Conservation (phyloP, 2,888 invertebrate species). For the Xestia c-nigrum region DNA sequence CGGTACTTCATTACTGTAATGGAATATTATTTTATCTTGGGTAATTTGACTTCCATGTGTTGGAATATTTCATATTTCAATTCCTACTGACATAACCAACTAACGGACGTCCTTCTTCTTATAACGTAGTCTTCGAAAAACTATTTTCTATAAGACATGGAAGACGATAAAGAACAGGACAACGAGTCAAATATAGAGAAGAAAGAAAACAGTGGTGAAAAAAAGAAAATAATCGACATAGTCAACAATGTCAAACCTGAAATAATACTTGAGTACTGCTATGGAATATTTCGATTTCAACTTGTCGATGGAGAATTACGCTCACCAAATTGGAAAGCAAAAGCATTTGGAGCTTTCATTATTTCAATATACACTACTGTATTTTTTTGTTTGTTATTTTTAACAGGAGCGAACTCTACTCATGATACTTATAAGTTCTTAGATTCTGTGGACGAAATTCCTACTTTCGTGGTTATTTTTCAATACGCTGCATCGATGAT, state of each 20-base stretch:
- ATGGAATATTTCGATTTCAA: conserved; percentile 50
- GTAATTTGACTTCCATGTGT: conserved; percentile 9
- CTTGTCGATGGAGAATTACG: conserved; percentile 39
- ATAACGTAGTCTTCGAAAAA: neutral
- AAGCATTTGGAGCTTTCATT: conserved; percentile 38
- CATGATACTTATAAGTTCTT: conserved; percentile 39
- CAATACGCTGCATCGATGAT: conserved; percentile 71
- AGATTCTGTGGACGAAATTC: conserved; percentile 67
- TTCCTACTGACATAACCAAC: neutral
- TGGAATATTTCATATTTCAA: conserved; percentile 9
- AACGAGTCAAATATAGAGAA: conserved; percentile 17
- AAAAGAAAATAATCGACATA: conserved; percentile 34
- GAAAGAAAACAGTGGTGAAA: conserved; percentile 13
- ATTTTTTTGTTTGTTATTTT: conserved; percentile 32
- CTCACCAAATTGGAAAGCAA: conserved; percentile 43
- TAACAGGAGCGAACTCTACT: neutral
- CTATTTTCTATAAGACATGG: conserved; percentile 18
- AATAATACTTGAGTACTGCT: conserved; percentile 43
- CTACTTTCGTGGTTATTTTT: conserved; percentile 68
- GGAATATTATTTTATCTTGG: conserved; percentile 24
- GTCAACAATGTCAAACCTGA: conserved; percentile 41
- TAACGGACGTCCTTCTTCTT: conserved; percentile 26
- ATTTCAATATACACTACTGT: conserved; percentile 25
- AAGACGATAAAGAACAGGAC: conserved; percentile 39
- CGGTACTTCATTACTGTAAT: conserved; percentile 44